Conservation (phyloP, 2,113 vertebrate genomes). For the Nymphicus hollandicus region DNA sequence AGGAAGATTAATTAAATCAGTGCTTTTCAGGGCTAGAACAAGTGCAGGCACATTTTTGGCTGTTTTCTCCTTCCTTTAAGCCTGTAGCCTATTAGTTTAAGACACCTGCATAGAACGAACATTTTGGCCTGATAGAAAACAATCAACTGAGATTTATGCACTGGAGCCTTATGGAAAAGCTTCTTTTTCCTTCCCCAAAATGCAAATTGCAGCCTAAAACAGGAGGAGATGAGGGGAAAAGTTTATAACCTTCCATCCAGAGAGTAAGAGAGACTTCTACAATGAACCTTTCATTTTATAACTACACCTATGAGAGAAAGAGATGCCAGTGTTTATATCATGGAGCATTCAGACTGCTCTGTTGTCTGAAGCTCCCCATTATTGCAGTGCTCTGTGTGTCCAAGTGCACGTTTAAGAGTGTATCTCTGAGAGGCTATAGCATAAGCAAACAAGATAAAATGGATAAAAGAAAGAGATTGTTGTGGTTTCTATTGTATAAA, state of each 20-base stretch:
- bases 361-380: accelerated
- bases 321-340: not conserved
- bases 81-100: not conserved
- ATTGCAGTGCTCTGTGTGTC: not conserved
- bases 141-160: slow-evolving; percentile 33
- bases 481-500: too few species aligned
- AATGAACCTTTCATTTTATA: not conserved
- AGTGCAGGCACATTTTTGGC: slow-evolving; percentile 1
- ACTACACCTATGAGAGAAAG: not conserved
- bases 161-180: not conserved
- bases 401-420: accelerated
- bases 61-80: slow-evolving; percentile 31
- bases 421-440: too few species aligned
- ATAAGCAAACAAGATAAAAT: not conserved
- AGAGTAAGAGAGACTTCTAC: not conserved
- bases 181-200: slow-evolving; percentile 3
- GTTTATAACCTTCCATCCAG: not conserved
- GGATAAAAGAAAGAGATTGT: not conserved
- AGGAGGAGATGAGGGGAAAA: not conserved
- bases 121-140: slow-evolving; percentile 9
- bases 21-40: slow-evolving; percentile 30
- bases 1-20: slow-evolving; percentile 66
- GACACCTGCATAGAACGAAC: not conserved
- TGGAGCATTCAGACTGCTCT: not conserved
- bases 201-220: slow-evolving; percentile 28